Evolutionary conservation across 2,888 invertebrate genomes (phyloP), one percentile per base, ranked within the genome.

Genomic region (Spialia ferax): DNA sequence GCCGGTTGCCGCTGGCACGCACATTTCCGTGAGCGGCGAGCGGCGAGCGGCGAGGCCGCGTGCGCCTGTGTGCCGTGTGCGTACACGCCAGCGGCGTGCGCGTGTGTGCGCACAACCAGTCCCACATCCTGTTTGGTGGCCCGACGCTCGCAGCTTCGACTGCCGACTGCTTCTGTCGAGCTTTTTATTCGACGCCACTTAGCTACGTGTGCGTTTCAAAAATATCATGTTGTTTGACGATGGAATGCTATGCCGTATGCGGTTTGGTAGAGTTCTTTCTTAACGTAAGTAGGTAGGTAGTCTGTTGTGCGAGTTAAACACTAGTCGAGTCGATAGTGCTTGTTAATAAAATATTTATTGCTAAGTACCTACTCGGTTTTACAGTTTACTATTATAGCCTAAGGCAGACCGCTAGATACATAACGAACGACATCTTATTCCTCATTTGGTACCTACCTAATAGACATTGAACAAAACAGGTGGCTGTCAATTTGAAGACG

Each of bases 111-210:
- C 81, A 80, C 83, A 91, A 93, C 93, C 93, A 93, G 93, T 93
- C 93, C 84, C 88, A 93, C 93, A 93, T 93, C 93, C 93, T 93
- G 93, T 93, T 93, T 91, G 89, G 87, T 85, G 87, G 87, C 85
- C 84, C 87, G 86, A 78, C 86, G 87, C 84, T 86, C 79, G 78
- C 89, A 87, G 86, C 91, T 87, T 87, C 85, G 86, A 79, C 81
- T 83, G 84, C 87, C 85, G 86, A 79, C 81, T 83, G 84, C 87
- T 85, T 84, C 86, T 86, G 83, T 82, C 72, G 86, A 92, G 92
- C 93, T 93, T 93, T 93, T 93, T 93, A 92, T 90, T 92, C 89
- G 84, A 85, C 89, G 87, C 87, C 84, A 76, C 82, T 83, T 50
- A 54, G 83, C 80, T 78, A 75, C 74, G 77, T 80, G 74, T 76